Percentiles rank a stretch among this genome's conserved stretches.
Evolutionary conservation across 2,113 vertebrate species (phyloP).

Genomic region (Drymodes brunneopygia): DNA sequence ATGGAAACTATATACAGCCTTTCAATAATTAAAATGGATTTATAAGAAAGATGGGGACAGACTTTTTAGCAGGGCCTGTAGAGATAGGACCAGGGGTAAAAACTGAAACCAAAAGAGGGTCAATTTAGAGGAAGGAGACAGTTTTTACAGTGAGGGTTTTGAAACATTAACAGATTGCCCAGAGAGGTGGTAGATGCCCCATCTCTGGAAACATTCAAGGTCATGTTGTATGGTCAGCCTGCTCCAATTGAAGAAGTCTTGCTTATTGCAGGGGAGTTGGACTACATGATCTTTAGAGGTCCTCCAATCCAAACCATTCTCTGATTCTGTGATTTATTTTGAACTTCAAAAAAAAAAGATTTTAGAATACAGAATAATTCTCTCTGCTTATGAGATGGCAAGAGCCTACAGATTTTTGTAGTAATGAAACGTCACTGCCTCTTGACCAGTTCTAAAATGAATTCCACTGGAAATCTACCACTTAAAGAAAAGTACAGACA

Average conservation of each 20-base stretch:
- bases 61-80: neutral
- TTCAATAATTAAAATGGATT: neutral
- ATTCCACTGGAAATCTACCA: neutral
- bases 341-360: neutral
- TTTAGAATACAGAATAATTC: neutral
- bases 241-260: neutral
- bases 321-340: neutral
- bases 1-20: fast-evolving
- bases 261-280: fast-evolving
- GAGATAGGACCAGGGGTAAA: fast-evolving
- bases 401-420: neutral
- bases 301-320: neutral
- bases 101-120: neutral
- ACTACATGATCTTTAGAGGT: neutral
- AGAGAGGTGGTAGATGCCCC: neutral
- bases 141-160: fast-evolving
- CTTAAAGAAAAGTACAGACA: neutral
- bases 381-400: neutral
- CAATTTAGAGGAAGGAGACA: neutral
- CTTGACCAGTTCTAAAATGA: neutral
- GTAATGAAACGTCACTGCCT: neutral
- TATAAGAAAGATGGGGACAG: neutral
- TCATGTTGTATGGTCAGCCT: neutral
- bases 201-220: neutral
- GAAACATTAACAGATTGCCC: neutral